Base-by-base conservation (phyloP, 2,888 invertebrate genomes). In the Lasioglossum morio region DNA sequence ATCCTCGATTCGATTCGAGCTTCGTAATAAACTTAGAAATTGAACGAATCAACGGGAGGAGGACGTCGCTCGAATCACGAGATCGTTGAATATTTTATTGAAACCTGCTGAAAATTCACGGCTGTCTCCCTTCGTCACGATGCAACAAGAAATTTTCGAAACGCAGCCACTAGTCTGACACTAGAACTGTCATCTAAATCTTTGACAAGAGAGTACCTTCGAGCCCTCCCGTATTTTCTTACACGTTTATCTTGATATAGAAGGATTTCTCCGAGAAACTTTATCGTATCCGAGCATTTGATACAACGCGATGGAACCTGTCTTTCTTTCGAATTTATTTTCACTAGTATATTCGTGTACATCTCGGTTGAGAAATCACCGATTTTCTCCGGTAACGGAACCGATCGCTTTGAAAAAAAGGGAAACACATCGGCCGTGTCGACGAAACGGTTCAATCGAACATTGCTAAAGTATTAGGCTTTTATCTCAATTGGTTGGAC, bases 21-120 rank as follows among this genome's bases (percentile, higher is more conserved):
- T 23, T 37, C 7, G 37, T 43, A 34, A 72, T 72, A 78, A 84
- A 72, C 60, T 77, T 60, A 69, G 30, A 66, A 77, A 84, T 77
- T 69, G n/a, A n/a, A 34, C 34, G 40, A 43, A 75, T 69, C 37
- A 69, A 69, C 69, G 23, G 37, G 12, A 4, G 37, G 12, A 4
- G n/a, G 69, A 34, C 10, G 37, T 4, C 14, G 27, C 16, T 27
- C 63, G 37, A 23, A n/a, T 70, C 10, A 12, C 4, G 1, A 5
- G 14, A 70, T 7, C 23, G 37, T 37, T 14, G 40, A 70, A 70
- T 69, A 34, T 37, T 69, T 69, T 69, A 69, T 37, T 37, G 69
- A 69, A 12, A n/a, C 23, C 34, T n/a, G 37, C 4, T 12, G 69
- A 23, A 37, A n/a, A 69, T 69, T 19, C 34, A 37, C 1, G 69